Evolutionary conservation across 2,113 vertebrate species (phyloP), one percentile per base, ranked within the genome.

Genomic region (Alosa alosa): DNA sequence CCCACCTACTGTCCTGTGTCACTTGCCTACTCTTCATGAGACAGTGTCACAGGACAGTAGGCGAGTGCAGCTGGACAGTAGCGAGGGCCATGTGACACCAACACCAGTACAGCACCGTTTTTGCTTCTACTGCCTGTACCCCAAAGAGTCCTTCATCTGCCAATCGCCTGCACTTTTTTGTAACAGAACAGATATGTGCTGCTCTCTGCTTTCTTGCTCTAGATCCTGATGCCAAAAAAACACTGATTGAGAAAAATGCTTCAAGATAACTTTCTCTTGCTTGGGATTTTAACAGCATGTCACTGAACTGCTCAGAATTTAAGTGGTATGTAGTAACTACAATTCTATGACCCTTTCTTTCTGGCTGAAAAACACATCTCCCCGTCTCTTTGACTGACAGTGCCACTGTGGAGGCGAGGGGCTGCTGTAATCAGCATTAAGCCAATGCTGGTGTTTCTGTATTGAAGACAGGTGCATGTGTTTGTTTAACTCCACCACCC

Each of bases 401-500:
- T 78, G 31, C 4, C 68, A 75, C 11, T 17, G 13, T 5, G 39
- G 39, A 78, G 31, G 31, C 2, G 31, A 36, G 72, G 10, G 31
- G 72, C 31, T 3, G 31, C 11, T 78, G 13, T 78, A 78, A 78
- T 78, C 72, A 78, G 72, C 72, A 78, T 60, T 60, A 60, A 45
- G 82, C 25, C n/a, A 60, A 82, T 75, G 46, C 64, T 52, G 46
- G 25, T 83, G 47, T 44, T 75, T n/a, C 25, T 82, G 55, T 81
- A 85, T 84, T 88, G 68, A 25, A 84, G 78, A 90, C 91, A 92
- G 90, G 90, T 93, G 90, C 72, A 83, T 83, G 22, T 91, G 84
- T 89, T 93, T 91, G 90, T 86, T 89, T 89, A 46, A 81, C 86
- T 89, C 86, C 81, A 86, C 15, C 86, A 31, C 31, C 13, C 68